Conservation (phyloP, 2,888 invertebrate species). For the Drosophila infuscata region DNA sequence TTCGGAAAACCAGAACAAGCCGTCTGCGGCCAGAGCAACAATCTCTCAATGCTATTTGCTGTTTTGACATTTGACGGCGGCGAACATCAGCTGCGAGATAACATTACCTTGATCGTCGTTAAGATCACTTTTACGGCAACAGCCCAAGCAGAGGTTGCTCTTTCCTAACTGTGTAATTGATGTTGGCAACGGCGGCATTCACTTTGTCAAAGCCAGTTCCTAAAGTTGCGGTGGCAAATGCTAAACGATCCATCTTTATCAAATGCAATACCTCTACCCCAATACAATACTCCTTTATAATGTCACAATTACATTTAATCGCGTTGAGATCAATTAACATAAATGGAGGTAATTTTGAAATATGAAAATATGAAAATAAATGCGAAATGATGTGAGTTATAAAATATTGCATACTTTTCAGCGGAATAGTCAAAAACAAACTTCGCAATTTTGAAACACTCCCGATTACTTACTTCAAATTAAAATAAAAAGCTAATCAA, state of each 20-base stretch:
- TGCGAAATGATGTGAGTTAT: too few relatives aligned
- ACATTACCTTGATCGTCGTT: slow-evolving; percentile 69
- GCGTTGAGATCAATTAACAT: background rate
- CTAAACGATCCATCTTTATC: slow-evolving; percentile 37
- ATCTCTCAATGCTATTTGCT: slow-evolving; percentile 37
- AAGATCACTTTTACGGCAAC: slow-evolving; percentile 55
- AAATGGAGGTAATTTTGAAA: background rate
- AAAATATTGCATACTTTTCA: slow-evolving; percentile 23
- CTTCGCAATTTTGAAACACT: background rate
- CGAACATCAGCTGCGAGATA: slow-evolving; percentile 27
- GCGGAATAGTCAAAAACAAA: background rate
- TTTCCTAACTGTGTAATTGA: slow-evolving; percentile 47
- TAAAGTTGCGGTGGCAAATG: slow-evolving; percentile 64
- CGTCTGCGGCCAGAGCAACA: slow-evolving; percentile 11
- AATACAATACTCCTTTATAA: slow-evolving; percentile 17
- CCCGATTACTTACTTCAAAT: background rate
- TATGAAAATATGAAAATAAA: background rate
- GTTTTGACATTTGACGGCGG: slow-evolving; percentile 67
- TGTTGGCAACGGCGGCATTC: slow-evolving; percentile 59
- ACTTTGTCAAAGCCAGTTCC: slow-evolving; percentile 58
- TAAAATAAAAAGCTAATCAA: background rate
- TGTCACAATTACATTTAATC: slow-evolving; percentile 12
- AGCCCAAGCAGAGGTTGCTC: slow-evolving; percentile 16
- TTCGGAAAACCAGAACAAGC: slow-evolving; percentile 46
- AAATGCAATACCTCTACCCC: slow-evolving; percentile 2